Conservation (phyloP, 2,797 vertebrate genomes). For the Sebastes vulpes region DNA sequence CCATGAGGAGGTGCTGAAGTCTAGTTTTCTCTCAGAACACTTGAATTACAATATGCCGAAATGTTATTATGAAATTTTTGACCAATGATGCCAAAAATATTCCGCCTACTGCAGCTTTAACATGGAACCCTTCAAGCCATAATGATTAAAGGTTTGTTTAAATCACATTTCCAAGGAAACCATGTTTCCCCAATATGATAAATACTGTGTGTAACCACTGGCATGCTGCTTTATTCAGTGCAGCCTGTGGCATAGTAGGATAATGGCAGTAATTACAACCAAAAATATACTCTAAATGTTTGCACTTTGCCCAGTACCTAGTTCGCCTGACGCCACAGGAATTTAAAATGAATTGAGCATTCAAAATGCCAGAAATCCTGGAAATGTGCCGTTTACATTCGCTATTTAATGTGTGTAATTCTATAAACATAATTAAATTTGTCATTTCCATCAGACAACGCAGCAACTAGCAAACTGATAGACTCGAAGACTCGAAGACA, state of each 20-base stretch:
- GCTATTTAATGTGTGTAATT: neutral
- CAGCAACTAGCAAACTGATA: neutral
- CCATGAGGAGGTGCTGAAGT: rapidly evolving
- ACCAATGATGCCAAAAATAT: too few relatives aligned
- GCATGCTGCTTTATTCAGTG: neutral
- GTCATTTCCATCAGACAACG: too few relatives aligned
- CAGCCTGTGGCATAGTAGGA: neutral
- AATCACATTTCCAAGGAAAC: neutral
- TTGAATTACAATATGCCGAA: too few relatives aligned
- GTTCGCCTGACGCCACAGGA: neutral
- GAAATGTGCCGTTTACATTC: neutral
- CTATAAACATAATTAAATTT: neutral
- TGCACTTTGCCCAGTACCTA: neutral
- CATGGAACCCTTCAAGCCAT: neutral
- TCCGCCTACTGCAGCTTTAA: too few relatives aligned
- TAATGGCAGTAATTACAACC: neutral
- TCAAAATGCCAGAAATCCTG: neutral
- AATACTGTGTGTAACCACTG: neutral
- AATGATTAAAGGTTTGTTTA: neutral
- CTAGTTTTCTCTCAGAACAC: too few relatives aligned
- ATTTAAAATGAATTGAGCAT: neutral
- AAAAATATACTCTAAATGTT: neutral
- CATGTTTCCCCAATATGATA: neutral
- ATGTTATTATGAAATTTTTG: too few relatives aligned
- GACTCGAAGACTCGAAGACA: neutral